Percentiles rank a stretch among this genome's conserved stretches.
Evolutionary conservation across 2,888 invertebrate genomes (phyloP).

Genomic region (Gymnoscelis rufifasciata): DNA sequence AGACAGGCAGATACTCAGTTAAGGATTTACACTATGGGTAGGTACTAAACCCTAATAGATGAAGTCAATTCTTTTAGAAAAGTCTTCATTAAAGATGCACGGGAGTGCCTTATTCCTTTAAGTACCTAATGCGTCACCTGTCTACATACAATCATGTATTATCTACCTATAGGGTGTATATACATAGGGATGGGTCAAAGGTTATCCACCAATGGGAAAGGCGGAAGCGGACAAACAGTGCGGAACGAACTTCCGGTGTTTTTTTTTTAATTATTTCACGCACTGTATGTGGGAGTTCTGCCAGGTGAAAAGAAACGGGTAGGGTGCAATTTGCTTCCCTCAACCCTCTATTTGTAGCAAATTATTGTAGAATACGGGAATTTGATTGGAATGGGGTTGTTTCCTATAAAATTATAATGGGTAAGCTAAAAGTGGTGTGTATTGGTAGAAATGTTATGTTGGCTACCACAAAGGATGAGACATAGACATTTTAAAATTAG

Average conservation of each 20-base stretch:
- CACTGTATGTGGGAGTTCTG: conserved; percentile 41
- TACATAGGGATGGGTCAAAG: conserved; percentile 64
- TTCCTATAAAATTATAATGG: no score
- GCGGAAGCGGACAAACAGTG: conserved; percentile 56
- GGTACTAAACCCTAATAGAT: no score
- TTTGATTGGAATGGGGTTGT: not conserved
- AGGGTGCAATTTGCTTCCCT: conserved; percentile 11
- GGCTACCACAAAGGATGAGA: no score
- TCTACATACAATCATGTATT: conserved; percentile 18
- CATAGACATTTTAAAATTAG: no score
- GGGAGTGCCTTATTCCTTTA: no score
- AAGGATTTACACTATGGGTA: no score
- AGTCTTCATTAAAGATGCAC: no score
- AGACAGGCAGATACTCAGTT: no score
- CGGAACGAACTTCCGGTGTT: conserved; percentile 62
- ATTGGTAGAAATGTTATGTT: no score
- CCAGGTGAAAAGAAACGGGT: conserved; percentile 47
- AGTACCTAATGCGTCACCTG: conserved; percentile 18
- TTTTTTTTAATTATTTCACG: conserved; percentile 58
- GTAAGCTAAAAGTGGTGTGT: no score
- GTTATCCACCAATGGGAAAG: conserved; percentile 62
- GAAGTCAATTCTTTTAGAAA: no score
- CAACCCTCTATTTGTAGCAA: conserved; percentile 1
- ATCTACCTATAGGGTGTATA: conserved; percentile 25
- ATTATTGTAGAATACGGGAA: not conserved